Evolutionary conservation across 2,113 vertebrate species (phyloP).

Genomic region (Chlorodrepanis virens): DNA sequence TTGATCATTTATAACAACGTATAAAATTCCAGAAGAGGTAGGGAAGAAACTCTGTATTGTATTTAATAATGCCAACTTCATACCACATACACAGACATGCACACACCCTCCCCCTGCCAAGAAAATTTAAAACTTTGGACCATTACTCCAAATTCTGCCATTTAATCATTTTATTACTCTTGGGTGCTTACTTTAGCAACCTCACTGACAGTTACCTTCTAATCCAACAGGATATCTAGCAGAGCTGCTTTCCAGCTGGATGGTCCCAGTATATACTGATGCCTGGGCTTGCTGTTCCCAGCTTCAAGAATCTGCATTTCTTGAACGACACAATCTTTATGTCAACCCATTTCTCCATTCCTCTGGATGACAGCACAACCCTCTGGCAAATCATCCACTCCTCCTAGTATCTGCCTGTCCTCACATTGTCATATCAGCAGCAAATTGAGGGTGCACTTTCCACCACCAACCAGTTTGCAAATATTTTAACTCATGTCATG

Average conservation of each 20-base stretch:
- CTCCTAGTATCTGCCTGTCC: neutral
- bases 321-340: neutral
- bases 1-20: too few species aligned
- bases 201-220: neutral
- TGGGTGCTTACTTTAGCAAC: neutral
- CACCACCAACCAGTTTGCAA: neutral
- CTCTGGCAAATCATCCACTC: too few species aligned
- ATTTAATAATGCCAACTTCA: neutral
- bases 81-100: neutral
- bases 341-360: neutral
- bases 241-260: neutral
- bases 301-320: neutral
- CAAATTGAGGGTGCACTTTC: neutral
- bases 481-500: neutral
- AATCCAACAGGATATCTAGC: rapidly evolving
- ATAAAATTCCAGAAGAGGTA: neutral
- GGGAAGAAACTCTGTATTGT: neutral
- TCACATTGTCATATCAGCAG: neutral
- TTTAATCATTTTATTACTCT: neutral
- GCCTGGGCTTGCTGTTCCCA: neutral
- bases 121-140: neutral
- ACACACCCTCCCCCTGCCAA: too few species aligned
- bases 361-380: neutral
- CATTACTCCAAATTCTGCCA: neutral
- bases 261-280: neutral